These are phyloP conservation scores for Apamea crenata DNA, from an alignment of 2,888 invertebrate genomes.

Conservation along the genomic window DNA sequence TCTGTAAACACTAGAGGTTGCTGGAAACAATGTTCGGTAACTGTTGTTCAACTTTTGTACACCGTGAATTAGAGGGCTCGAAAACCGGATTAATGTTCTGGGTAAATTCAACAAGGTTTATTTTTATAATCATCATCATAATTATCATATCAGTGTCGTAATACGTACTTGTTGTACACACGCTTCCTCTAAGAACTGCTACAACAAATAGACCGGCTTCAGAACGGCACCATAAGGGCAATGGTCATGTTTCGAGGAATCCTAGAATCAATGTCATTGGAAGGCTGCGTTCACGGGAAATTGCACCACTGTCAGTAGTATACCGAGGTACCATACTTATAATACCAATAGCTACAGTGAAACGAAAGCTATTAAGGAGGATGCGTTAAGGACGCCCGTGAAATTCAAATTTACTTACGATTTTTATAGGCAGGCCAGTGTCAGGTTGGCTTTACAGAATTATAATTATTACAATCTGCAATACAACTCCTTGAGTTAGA, in stretches of 20 bases:
- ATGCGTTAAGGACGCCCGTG: too few species aligned
- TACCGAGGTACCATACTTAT: not conserved
- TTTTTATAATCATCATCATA: not conserved
- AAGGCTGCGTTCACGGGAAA: constrained; percentile 4
- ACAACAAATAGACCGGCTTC: not conserved
- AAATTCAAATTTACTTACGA: too few species aligned
- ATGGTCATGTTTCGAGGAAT: not conserved
- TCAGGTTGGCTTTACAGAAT: too few species aligned
- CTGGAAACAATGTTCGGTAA: not conserved
- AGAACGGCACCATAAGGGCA: not conserved
- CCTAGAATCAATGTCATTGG: not conserved
- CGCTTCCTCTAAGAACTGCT: not conserved
- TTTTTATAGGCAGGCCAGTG: too few species aligned
- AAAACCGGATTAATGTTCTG: not conserved
- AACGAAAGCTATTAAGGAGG: not conserved
- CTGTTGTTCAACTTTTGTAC: too few species aligned
- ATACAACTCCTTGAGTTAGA: not conserved
- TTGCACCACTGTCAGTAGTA: not conserved
- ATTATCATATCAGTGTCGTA: not conserved
- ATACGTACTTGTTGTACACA: not conserved
- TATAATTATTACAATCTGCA: not conserved
- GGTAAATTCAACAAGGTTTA: not conserved
- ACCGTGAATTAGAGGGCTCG: not conserved
- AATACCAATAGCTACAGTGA: not conserved
- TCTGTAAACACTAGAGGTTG: not conserved